Base-by-base conservation (phyloP, 2,888 invertebrate genomes). In the Adelognathus sp. region DNA sequence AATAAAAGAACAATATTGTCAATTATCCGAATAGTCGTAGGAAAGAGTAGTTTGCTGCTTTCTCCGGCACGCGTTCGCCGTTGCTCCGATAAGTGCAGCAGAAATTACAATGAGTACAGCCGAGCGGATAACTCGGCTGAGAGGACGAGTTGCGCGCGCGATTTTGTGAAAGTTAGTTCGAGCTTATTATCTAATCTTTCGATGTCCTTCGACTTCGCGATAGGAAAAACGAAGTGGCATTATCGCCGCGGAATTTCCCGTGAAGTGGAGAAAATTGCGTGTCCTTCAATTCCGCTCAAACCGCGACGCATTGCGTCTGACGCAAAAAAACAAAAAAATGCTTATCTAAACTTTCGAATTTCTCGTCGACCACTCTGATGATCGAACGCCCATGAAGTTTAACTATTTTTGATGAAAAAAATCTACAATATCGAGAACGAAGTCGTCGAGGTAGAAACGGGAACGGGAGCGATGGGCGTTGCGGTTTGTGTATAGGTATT, bases 101-200 rank as follows among this genome's bases (percentile, higher is more conserved):
- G 60, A 71, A 75, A 75, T 79, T 75, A 39, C 75, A 67, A 67
- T 54, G 74, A 63, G n/a, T n/a, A 54, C 29, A 56, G 16, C 31
- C 24, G 50, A 33, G 33, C 41, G 63, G 27, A 50, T 54, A 61
- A 11, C 29, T 54, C 69, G 56, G 63, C 29, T 69, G 24, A 64
- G 74, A 70, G 78, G 64, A 70, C 77, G 61, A 24, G 21, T 61
- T 16, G 39, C 31, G 41, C 66, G 67, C 64, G 64, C 69, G 69
- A 24, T 21, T 52, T 74, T 64, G 73, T 78, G 78, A 78, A 78
- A 78, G 78, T 64, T 64, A 36, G 31, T 66, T n/a, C n/a, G 18
- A 63, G 50, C 29, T 71, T 76, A 82, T 81, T 75, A 82, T 81
- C 82, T 79, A 79, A 81, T 81, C 72, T 58, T 24, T 60, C 24